Evolutionary conservation across 2,888 invertebrate species (phyloP).

Genomic region (Epinotia nisella): DNA sequence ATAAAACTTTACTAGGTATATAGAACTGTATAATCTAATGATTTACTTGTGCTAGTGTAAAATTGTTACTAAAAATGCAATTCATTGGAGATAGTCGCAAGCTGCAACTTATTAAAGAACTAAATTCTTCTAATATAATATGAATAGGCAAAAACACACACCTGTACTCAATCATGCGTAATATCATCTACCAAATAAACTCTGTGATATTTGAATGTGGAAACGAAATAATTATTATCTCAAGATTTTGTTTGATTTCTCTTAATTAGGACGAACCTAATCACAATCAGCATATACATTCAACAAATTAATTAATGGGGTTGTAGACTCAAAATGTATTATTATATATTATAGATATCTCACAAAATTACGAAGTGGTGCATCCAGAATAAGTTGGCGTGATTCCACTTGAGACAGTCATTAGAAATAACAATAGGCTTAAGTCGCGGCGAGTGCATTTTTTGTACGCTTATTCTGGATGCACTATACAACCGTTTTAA

Average conservation of each 20-base stretch:
- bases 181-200: background rate
- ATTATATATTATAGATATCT: too few species aligned
- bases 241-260: background rate
- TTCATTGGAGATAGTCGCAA: slow-evolving; percentile 53
- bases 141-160: background rate
- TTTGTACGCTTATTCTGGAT: too few species aligned
- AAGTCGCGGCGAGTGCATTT: too few species aligned
- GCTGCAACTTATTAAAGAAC: slow-evolving; percentile 2
- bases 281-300: background rate
- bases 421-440: too few species aligned
- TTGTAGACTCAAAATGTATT: too few species aligned
- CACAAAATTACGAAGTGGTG: too few species aligned
- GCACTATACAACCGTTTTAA: too few species aligned
- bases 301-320: background rate
- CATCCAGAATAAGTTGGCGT: too few species aligned
- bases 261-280: background rate
- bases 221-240: background rate
- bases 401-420: too few species aligned
- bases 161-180: background rate
- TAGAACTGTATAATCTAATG: slow-evolving; percentile 65
- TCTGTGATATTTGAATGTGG: background rate
- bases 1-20: slow-evolving; percentile 73
- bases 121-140: background rate
- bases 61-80: slow-evolving; percentile 63
- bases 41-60: slow-evolving; percentile 70